Evolutionary conservation across 2,113 vertebrate genomes (phyloP).

Genomic region (Corydoras maculifer): DNA sequence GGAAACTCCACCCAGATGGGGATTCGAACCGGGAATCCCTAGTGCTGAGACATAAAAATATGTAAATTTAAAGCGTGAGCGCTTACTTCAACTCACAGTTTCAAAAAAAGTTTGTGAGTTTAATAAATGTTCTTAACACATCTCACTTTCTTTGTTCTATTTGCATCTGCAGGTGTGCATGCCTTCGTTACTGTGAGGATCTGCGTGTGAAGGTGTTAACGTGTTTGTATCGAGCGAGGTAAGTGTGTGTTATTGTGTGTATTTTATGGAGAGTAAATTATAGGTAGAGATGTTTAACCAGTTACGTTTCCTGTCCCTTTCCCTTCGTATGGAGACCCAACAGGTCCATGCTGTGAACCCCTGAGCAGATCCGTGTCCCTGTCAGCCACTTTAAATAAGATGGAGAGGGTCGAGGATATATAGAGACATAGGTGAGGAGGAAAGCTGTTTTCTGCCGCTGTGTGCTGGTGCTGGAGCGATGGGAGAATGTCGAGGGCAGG

Average conservation of each 20-base stretch:
- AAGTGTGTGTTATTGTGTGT: background rate
- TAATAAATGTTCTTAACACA: background rate
- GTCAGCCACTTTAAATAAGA: slow-evolving; percentile 41
- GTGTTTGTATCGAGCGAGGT: background rate
- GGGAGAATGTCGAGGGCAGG: background rate
- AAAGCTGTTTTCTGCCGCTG: slow-evolving; percentile 17
- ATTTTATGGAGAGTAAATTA: background rate
- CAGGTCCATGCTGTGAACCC: slow-evolving; percentile 54
- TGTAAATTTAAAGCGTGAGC: too few relatives aligned
- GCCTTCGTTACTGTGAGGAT: background rate
- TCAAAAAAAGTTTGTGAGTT: background rate
- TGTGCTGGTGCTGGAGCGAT: slow-evolving; percentile 6
- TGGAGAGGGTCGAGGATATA: slow-evolving; percentile 38
- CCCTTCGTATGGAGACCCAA: slow-evolving; percentile 46
- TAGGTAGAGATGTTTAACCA: too few relatives aligned
- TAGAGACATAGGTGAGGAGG: slow-evolving; percentile 40
- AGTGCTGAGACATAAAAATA: too few relatives aligned
- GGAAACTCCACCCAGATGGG: too few relatives aligned
- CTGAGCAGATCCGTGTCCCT: slow-evolving; percentile 49
- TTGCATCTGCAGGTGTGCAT: background rate
- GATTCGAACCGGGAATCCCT: too few relatives aligned
- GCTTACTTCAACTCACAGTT: background rate
- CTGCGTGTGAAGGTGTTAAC: background rate
- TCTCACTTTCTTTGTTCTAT: background rate
- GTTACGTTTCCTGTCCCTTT: slow-evolving; percentile 35